Evolutionary conservation across 2,888 invertebrate genomes (phyloP).

Genomic region (Pyrrhia umbra): DNA sequence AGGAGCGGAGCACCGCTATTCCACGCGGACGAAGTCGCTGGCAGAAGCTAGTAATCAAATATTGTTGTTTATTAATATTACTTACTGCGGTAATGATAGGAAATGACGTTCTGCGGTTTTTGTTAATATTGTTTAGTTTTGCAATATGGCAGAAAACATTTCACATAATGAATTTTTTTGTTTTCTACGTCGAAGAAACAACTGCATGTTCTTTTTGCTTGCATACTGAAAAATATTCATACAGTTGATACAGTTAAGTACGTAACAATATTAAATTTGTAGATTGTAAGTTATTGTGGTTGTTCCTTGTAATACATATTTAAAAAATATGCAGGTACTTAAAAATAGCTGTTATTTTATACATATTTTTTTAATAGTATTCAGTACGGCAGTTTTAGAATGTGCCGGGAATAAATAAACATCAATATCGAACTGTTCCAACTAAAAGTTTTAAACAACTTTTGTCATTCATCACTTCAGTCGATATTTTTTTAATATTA

Average conservation of each 20-base stretch:
- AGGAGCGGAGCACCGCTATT: too few relatives aligned
- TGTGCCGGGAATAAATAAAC: conserved; percentile 6
- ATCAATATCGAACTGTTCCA: too few relatives aligned
- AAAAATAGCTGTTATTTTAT: too few relatives aligned
- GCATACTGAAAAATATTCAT: not conserved
- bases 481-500: not conserved
- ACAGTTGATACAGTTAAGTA: too few relatives aligned
- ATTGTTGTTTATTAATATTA: not conserved
- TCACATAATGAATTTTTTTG: not conserved
- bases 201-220: not conserved
- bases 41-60: not conserved
- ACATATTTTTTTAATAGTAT: too few relatives aligned
- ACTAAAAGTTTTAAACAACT: not conserved
- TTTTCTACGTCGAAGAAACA: not conserved
- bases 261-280: too few relatives aligned
- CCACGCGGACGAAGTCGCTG: not conserved
- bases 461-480: conserved; percentile 19
- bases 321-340: too few relatives aligned
- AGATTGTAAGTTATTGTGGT: too few relatives aligned
- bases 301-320: too few relatives aligned
- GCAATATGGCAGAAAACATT: not conserved
- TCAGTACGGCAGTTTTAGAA: not conserved
- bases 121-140: not conserved
- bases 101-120: conserved; percentile 25
- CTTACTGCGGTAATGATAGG: not conserved